phyloP scores from a whole-genome alignment of 2,797 vertebrate genomes.

The Tapera naevia region DNA sequence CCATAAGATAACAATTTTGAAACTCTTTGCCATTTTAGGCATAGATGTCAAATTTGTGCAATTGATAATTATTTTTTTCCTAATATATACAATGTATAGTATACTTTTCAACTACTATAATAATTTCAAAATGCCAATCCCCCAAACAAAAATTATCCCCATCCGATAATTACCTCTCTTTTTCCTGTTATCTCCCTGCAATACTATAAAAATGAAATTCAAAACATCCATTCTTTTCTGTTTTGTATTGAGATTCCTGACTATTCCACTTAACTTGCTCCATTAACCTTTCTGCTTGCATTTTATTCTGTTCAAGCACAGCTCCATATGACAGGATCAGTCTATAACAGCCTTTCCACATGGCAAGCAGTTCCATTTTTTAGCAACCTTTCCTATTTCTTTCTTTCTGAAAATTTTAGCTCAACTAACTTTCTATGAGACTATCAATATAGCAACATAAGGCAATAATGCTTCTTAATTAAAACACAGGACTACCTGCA shows the following conservation, averaged over 20 bases:
- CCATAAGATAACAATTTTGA: accelerated
- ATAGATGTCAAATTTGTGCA: neutral
- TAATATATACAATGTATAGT: neutral
- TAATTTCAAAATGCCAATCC: neutral
- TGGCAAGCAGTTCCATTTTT: neutral
- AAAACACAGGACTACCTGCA: neutral
- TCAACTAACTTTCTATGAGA: neutral
- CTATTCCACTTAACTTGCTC: neutral
- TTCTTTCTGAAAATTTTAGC: neutral
- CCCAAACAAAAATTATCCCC: neutral
- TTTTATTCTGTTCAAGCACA: neutral
- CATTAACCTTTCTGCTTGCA: neutral
- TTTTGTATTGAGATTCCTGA: neutral
- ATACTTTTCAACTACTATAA: neutral
- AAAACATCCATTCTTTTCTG: neutral
- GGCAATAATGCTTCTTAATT: neutral
- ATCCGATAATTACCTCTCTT: neutral
- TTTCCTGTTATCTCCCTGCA: neutral
- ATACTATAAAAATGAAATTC: neutral
- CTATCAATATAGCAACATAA: neutral
- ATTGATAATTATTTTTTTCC: neutral
- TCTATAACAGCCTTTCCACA: neutral
- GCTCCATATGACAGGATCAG: neutral
- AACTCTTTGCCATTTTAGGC: neutral
- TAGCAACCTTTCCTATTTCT: neutral